Percentiles rank a stretch among this genome's conserved stretches.
Evolutionary conservation across 2,888 invertebrate genomes (phyloP).

Genomic region (Dione vanillae): DNA sequence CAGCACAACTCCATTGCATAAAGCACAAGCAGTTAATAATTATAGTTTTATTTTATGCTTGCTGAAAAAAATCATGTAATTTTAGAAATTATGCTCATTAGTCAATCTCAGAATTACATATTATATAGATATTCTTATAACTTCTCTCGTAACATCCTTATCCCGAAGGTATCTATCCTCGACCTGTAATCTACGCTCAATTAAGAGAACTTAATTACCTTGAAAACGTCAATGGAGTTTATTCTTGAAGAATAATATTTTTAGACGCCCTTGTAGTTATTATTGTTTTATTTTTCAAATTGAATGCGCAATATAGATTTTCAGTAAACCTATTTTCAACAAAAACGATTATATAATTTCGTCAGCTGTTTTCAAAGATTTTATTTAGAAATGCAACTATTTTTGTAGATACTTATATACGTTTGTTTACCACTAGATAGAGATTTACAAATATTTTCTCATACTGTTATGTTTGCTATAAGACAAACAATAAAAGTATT

Average conservation of each 20-base stretch:
- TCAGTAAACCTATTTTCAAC: slow-evolving; percentile 54
- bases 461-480: slow-evolving; percentile 75
- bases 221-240: slow-evolving; percentile 64
- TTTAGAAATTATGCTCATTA: slow-evolving; percentile 60
- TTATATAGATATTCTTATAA: slow-evolving; percentile 57
- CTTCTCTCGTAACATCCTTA: slow-evolving; percentile 56
- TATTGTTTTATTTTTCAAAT: slow-evolving; percentile 62
- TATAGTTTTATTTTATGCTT: slow-evolving; percentile 30
- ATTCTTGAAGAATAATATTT: slow-evolving; percentile 77
- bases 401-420: slow-evolving; percentile 82
- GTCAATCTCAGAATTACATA: slow-evolving; percentile 66
- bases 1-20: slow-evolving; percentile 30
- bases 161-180: slow-evolving; percentile 54
- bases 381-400: slow-evolving; percentile 80
- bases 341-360: slow-evolving; percentile 55
- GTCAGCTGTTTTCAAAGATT: slow-evolving; percentile 64
- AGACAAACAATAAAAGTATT: slow-evolving; percentile 62
- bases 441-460: slow-evolving; percentile 79
- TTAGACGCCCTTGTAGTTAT: slow-evolving; percentile 78
- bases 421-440: slow-evolving; percentile 80
- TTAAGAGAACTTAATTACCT: slow-evolving; percentile 54
- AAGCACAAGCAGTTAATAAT: slow-evolving; percentile 35
- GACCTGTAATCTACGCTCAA: slow-evolving; percentile 66
- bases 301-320: slow-evolving; percentile 60
- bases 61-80: slow-evolving; percentile 30